Evolutionary conservation across 2,113 vertebrate genomes (phyloP), one percentile per base, ranked within the genome.

Genomic region (Nycticebus coucang): DNA sequence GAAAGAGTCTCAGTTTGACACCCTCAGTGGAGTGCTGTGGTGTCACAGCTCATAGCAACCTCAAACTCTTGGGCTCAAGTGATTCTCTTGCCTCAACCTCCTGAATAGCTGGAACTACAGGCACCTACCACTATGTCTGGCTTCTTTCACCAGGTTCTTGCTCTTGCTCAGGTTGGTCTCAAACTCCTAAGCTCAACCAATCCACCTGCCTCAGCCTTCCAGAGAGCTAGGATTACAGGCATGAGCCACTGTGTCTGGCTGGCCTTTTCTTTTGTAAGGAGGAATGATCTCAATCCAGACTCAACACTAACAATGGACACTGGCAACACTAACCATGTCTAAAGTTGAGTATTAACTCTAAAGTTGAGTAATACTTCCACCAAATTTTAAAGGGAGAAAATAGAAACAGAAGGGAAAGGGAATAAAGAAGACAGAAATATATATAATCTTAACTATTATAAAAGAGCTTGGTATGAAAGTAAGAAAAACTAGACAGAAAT

Each of bases 401-500:
- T 26, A 64, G 24, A 94, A 77, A 89, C 62, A 83, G 35, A 37
- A 10, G 10, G 13, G 28, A 45, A 5, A 5, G 18, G 26, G 37
- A n/a, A 21, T 50, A 33, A 72, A 26, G 37, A 15, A 2, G 7
- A 60, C 10, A 88, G 35, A 17, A 89, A 75, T 74, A 60, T 57
- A 50, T 80, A 53, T 84, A 33, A 66, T 62, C 82, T 84, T 60
- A 95, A 89, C 62, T 28, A 17, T 26, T 80, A 88, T 26, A 85
- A 74, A 87, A 85, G 13, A 95, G 28, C 13, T 35, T 41, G 14
- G n/a, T 57, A 68, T 60, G 14, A 88, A 66, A 78, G 22, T 21
- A 79, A 77, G 62, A 92, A 89, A 78, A 64, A 50, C 17, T 53
- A 22, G 22, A 89, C 35, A 94, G 59, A 75, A 93, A 89, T 28